These are phyloP conservation scores for Eupithecia pulchellata DNA, from an alignment of 2,888 invertebrate species.

Conservation along the genomic window DNA sequence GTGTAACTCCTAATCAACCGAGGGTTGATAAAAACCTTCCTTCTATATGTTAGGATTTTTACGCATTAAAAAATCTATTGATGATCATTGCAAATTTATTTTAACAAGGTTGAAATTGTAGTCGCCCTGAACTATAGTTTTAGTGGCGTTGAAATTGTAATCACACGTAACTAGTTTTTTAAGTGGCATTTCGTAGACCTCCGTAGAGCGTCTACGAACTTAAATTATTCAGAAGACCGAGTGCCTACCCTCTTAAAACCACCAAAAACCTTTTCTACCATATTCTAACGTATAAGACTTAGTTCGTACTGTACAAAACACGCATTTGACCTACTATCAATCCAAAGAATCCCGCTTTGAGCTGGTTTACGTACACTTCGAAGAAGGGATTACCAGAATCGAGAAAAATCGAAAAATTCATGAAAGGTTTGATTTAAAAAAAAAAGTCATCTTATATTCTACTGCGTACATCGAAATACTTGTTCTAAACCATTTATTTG, in stretches of 20 bases:
- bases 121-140: too few species aligned
- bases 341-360: slow-evolving; percentile 66
- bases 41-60: too few species aligned
- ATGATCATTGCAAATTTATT: too few species aligned
- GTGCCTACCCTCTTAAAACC: slow-evolving; percentile 58
- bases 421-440: not conserved
- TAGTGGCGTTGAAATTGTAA: too few species aligned
- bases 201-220: not conserved
- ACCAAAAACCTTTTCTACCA: slow-evolving; percentile 68
- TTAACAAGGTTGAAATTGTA: too few species aligned
- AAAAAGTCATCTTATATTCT: not conserved
- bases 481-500: not conserved
- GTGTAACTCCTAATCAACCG: slow-evolving; percentile 34
- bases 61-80: too few species aligned
- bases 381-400: slow-evolving; percentile 76
- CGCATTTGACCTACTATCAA: slow-evolving; percentile 75
- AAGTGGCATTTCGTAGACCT: not conserved
- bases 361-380: slow-evolving; percentile 81
- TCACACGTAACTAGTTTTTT: too few species aligned
- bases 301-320: slow-evolving; percentile 83
- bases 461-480: not conserved
- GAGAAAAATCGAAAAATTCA: slow-evolving; percentile 25
- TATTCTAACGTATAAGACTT: slow-evolving; percentile 74
- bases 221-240: slow-evolving; percentile 50
- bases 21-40: slow-evolving; percentile 13